Evolutionary conservation across 92 coral and sea anemone genomes (phyloP).

Genomic region (Heteractis magnifica): DNA sequence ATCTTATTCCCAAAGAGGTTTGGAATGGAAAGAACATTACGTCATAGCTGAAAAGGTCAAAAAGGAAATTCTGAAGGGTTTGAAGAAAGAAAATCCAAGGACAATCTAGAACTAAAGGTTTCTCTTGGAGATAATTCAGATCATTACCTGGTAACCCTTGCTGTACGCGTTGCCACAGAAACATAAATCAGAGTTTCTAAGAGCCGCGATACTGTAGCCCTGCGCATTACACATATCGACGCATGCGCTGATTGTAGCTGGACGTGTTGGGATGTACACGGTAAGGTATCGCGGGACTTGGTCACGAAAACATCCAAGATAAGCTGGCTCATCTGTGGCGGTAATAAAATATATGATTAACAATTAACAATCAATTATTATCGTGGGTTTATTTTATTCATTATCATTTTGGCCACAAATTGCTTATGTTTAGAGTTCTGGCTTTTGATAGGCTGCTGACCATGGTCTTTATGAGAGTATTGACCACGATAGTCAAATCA

Average conservation of each 20-base stretch:
- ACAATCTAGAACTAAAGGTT: no score
- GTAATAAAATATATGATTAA: neutral
- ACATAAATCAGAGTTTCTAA: conserved; percentile 82
- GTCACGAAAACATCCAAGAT: conserved; percentile 94
- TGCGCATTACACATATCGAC: conserved; percentile 89
- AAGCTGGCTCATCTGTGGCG: conserved; percentile 81
- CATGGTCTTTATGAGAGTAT: no score
- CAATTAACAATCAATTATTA: neutral
- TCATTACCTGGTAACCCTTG: conserved; percentile 61
- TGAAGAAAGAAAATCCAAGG: no score
- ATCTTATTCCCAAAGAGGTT: no score
- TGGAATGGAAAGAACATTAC: no score
- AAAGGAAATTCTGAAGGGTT: no score
- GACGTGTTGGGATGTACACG: conserved; percentile 83
- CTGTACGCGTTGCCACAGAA: conserved; percentile 91
- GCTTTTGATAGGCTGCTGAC: no score
- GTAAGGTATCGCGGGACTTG: conserved; percentile 73
- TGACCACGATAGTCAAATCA: no score
- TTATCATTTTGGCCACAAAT: no score
- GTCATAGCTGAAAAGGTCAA: no score
- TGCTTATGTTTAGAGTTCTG: no score
- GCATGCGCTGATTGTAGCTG: conserved; percentile 92
- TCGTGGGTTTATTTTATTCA: no score
- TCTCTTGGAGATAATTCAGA: neutral
- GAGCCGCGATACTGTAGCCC: conserved; percentile 87